Base-by-base conservation (phyloP, 2,797 vertebrate genomes). In the Caiman crocodilus region DNA sequence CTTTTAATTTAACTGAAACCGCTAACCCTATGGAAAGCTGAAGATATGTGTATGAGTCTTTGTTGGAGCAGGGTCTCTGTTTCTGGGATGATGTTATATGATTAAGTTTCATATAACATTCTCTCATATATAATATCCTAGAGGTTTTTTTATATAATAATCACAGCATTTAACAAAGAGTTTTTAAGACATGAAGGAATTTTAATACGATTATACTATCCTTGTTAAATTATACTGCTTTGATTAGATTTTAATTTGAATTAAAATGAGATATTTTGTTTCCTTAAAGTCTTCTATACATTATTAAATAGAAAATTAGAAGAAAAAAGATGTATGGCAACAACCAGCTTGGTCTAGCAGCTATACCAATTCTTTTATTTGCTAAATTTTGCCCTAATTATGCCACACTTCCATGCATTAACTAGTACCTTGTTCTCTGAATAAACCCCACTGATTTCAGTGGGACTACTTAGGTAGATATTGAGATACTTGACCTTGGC, bases 171-270 rank as follows among this genome's bases (percentile, higher is more conserved):
- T 65, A 79, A 63, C 50, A 88, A 50, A 89, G 90, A 88, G 26
- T 17, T 90, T 79, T 81, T 59, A 71, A 56, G 79, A 77, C 74
- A 78, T 78, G 59, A 10, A 89, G 32, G 63, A 80, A 78, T 76
- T 90, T 91, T 73, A 79, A 13, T 61, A 4, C 81, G 82, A 67
- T 30, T n/a, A 65, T 18, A 65, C n/a, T 26, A 65, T 65, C 16
- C n/a, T 82, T 11, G 61, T 93, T 84, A 78, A 63, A 7, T 42
- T 85, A 56, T 60, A 75, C 76, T 91, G 75, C 77, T 91, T 93
- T 91, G 26, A 82, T 88, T 91, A 65, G 28, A 61, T 90, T 71
- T 71, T 83, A 79, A 59, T 79, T 57, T 92, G 42, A 32, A 25
- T 90, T 58, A 80, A 85, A 85, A 88, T 88, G 6, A 55, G 16